A percentile compares a stretch with the other conserved stretches of the same genome.
These are phyloP conservation scores for Novumbra hubbsi DNA, from an alignment of 2,797 vertebrate genomes.

Conservation along the genomic window DNA sequence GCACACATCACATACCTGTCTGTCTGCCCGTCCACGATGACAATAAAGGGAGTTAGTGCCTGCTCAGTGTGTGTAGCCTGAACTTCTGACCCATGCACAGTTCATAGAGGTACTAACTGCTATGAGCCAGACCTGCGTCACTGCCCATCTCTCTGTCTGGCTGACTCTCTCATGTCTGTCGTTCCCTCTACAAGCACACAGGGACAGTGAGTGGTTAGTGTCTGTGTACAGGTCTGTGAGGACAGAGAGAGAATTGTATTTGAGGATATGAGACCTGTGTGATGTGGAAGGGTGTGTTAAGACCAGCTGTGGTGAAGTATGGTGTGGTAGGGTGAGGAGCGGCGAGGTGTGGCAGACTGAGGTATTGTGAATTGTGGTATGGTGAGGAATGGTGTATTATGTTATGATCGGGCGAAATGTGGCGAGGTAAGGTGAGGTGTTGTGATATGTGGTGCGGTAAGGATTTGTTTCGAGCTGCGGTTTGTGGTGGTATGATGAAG, in stretches of 20 bases:
- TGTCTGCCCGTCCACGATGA: slow-evolving; percentile 8
- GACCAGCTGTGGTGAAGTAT: neutral
- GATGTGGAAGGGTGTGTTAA: slow-evolving; percentile 21
- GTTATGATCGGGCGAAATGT: no score
- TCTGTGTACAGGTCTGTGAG: slow-evolving; percentile 43
- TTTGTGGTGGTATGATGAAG: no score
- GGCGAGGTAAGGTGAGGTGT: neutral
- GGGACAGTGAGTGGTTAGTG: slow-evolving; percentile 36
- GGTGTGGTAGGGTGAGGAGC: neutral
- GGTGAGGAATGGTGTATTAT: neutral
- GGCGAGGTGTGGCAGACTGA: no score
- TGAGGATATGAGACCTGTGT: neutral
- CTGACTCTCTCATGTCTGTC: neutral
- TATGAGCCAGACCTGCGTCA: neutral
- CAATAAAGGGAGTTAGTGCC: neutral
- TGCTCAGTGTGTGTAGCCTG: neutral
- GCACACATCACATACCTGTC: neutral
- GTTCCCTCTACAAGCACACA: neutral
- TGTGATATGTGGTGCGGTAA: no score
- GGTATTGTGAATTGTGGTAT: neutral
- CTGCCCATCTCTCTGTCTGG: neutral
- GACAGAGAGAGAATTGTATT: no score
- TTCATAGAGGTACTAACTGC: neutral
- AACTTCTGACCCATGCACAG: neutral
- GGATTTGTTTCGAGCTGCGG: no score